These are phyloP conservation scores for Caenorhabditis sp. DNA, from an alignment of 2,888 invertebrate genomes.

Conservation along the genomic window DNA sequence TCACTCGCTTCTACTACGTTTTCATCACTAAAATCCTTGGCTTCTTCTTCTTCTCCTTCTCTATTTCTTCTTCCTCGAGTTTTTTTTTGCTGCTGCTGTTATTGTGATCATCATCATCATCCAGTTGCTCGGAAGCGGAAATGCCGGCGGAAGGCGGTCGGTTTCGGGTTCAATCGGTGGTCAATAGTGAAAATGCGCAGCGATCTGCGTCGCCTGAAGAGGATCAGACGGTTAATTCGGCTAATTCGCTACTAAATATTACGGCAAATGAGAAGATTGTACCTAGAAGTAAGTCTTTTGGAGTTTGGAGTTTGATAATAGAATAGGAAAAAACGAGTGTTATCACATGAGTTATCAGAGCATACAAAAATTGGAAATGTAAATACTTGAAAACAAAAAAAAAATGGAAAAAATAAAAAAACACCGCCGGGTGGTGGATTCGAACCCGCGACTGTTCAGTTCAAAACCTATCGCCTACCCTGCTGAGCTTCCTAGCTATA, in stretches of 20 bases:
- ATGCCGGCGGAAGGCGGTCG: constrained; percentile 19
- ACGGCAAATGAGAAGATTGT: neutral
- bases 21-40: constrained; percentile 1
- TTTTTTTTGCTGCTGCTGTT: neutral
- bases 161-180: constrained; percentile 42
- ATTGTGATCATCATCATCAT: neutral
- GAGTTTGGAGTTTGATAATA: neutral
- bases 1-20: constrained; percentile 11
- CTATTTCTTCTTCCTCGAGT: neutral
- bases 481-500: too few relatives aligned
- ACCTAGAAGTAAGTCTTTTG: neutral
- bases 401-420: neutral
- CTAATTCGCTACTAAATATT: neutral
- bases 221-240: constrained; percentile 6
- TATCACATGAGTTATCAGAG: neutral
- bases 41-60: constrained; percentile 6
- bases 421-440: neutral
- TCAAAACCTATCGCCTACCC: too few relatives aligned
- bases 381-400: neutral
- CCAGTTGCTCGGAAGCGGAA: neutral
- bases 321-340: neutral
- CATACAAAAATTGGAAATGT: neutral
- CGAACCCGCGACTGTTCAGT: neutral
- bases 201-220: neutral
- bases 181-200: constrained; percentile 12